phyloP scores from a whole-genome alignment of 2,888 invertebrate genomes.

The Encarsia formosa region DNA sequence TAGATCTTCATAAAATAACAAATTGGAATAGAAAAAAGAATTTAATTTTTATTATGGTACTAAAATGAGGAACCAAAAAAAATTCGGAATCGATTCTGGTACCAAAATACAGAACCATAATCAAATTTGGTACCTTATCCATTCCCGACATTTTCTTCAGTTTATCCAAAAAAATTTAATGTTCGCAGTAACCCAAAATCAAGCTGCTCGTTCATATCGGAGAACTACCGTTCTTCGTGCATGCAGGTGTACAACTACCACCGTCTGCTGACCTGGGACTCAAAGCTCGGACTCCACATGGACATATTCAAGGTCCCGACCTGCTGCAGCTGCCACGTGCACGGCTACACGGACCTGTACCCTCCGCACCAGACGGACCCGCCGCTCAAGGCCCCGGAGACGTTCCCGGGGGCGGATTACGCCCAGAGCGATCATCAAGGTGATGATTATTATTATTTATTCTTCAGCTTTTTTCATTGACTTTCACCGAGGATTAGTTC shows the following conservation, averaged over 20 bases:
- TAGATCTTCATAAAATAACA: too few species aligned
- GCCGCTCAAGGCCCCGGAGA: slow-evolving; percentile 55
- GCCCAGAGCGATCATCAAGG: slow-evolving; percentile 17
- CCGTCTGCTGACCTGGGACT: slow-evolving; percentile 76
- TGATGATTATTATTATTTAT: slow-evolving; percentile 15
- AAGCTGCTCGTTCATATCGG: slow-evolving; percentile 73
- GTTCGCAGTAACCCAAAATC: slow-evolving; percentile 67
- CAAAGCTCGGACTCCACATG: slow-evolving; percentile 73
- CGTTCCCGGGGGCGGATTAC: slow-evolving; percentile 58
- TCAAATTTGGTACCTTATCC: too few species aligned
- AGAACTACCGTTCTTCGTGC: slow-evolving; percentile 75
- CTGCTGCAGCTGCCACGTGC: slow-evolving; percentile 78
- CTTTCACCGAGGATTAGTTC: too few species aligned
- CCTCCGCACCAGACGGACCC: slow-evolving; percentile 60
- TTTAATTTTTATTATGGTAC: too few species aligned
- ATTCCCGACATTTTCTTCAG: too few species aligned
- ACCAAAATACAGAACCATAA: too few species aligned
- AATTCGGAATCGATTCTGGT: too few species aligned
- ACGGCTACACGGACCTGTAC: slow-evolving; percentile 68
- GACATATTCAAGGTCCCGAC: slow-evolving; percentile 82
- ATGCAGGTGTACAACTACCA: slow-evolving; percentile 82
- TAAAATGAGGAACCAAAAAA: too few species aligned
- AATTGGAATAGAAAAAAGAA: too few species aligned
- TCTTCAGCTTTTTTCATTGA: neutral
- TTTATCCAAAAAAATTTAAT: too few species aligned